phyloP scores from a whole-genome alignment of 2,113 vertebrate species.

The Dolichotis patagonum region DNA sequence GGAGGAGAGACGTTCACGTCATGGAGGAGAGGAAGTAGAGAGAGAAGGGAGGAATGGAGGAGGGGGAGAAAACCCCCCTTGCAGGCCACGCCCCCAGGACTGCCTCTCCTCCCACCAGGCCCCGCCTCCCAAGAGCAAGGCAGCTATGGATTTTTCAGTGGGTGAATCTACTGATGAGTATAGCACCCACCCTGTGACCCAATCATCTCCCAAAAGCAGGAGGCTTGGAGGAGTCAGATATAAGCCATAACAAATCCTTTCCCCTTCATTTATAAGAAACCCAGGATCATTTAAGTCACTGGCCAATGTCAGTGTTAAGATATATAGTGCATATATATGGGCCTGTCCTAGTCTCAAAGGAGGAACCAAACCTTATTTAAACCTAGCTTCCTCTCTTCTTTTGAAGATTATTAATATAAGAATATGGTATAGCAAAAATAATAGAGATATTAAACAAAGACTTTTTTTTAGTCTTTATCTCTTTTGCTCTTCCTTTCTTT shows the following conservation, averaged over 20 bases:
- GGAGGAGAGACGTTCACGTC: neutral
- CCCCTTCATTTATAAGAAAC: neutral
- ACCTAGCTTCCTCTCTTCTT: neutral
- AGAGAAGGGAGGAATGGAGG: neutral
- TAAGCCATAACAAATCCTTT: neutral
- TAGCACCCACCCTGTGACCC: neutral
- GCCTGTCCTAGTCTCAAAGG: neutral
- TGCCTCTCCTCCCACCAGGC: neutral
- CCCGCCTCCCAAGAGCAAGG: neutral
- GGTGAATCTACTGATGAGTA: neutral
- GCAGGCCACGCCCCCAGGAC: neutral
- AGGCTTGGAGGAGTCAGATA: neutral
- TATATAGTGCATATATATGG: neutral
- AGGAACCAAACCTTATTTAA: neutral
- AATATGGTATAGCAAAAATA: neutral
- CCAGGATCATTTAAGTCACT: neutral
- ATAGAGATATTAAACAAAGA: neutral
- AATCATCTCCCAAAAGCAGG: neutral
- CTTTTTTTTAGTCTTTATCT: neutral
- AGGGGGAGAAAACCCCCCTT: neutral
- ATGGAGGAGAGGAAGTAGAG: neutral
- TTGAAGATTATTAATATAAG: neutral
- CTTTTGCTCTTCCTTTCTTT: neutral
- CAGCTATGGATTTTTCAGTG: neutral
- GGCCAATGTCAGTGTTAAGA: neutral